phyloP scores from a whole-genome alignment of 2,113 vertebrate genomes.

The Corvus moneduloides region DNA sequence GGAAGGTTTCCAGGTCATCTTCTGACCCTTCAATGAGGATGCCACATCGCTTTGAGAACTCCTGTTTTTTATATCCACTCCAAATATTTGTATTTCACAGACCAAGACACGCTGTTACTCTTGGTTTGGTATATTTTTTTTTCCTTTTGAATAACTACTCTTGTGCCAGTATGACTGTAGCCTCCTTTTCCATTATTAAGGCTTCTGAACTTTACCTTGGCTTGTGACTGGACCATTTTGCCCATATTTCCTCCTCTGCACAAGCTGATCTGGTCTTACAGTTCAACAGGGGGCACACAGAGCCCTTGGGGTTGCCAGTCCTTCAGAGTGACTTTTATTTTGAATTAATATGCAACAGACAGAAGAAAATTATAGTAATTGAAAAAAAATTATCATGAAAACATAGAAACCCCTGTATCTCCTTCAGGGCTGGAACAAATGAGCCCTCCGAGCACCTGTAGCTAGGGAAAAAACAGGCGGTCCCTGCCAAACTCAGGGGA shows the following conservation, averaged over 20 bases:
- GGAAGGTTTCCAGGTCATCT: neutral
- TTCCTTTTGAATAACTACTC: neutral
- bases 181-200: neutral
- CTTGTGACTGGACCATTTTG: neutral
- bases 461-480: conserved; percentile 4
- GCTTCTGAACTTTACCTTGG: neutral
- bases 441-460: conserved; percentile 2
- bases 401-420: neutral
- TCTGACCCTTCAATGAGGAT: neutral
- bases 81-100: neutral
- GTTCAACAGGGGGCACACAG: neutral
- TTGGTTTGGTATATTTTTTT: neutral
- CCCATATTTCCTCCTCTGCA: neutral
- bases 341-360: neutral
- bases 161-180: neutral
- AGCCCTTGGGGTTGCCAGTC: neutral
- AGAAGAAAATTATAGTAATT: neutral
- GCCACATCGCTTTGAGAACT: neutral
- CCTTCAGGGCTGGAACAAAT: conserved; percentile 47
- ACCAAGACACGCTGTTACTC: neutral
- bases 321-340: neutral
- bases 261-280: neutral
- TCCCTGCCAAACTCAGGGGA: neutral
- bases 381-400: neutral
- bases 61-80: neutral